phyloP scores from a whole-genome alignment of 2,113 vertebrate genomes.

The Takifugu bimaculatus region DNA sequence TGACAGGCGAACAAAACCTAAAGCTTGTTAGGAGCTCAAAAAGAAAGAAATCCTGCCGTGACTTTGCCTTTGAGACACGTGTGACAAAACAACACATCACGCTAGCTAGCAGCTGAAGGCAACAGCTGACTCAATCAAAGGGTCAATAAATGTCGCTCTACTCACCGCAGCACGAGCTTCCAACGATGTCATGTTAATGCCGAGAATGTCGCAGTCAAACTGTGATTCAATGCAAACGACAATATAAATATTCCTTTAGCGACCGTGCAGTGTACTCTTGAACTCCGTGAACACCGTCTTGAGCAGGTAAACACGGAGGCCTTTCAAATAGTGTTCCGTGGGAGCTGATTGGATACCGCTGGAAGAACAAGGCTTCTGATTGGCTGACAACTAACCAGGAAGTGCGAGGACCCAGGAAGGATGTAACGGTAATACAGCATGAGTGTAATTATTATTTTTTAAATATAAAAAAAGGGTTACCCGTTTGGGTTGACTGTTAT shows the following conservation, averaged over 20 bases:
- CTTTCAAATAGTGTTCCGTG: constrained; percentile 69
- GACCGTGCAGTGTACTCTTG: too few relatives aligned
- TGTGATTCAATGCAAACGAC: too few relatives aligned
- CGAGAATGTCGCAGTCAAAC: rapidly evolving
- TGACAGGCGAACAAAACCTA: rapidly evolving
- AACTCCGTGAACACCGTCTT: not conserved
- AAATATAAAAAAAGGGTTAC: too few relatives aligned
- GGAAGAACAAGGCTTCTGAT: constrained; percentile 19
- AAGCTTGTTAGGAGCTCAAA: not conserved
- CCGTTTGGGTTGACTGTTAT: too few relatives aligned
- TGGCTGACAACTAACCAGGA: constrained; percentile 18
- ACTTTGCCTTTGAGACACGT: not conserved
- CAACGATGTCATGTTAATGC: constrained; percentile 14
- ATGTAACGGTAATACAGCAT: too few relatives aligned
- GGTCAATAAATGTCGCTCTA: rapidly evolving
- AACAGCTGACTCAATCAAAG: not conserved
- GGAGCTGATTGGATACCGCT: constrained; percentile 57
- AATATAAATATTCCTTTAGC: not conserved
- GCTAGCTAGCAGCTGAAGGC: not conserved
- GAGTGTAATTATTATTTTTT: too few relatives aligned
- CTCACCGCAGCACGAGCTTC: constrained; percentile 28
- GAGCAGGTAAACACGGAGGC: not conserved
- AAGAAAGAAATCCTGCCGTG: not conserved
- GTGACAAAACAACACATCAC: not conserved
- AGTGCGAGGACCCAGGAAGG: not conserved